Evolutionary conservation across 2,797 vertebrate genomes (phyloP).

Genomic region (Synanceia verrucosa): DNA sequence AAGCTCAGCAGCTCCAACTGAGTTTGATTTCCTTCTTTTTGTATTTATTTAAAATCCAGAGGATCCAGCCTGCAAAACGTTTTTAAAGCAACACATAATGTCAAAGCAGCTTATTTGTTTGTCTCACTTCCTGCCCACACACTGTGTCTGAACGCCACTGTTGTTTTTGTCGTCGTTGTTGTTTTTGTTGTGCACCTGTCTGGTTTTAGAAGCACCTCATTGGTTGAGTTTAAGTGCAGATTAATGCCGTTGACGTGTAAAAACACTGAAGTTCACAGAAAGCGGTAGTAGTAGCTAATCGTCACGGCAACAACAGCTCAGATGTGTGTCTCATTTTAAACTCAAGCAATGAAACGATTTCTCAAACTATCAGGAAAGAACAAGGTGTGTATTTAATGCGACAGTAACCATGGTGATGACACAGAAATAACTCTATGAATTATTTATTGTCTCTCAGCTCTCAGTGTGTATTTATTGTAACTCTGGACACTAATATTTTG

Average conservation of each 20-base stretch:
- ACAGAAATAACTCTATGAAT: slow-evolving; percentile 39
- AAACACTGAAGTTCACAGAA: background rate
- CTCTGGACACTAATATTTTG: slow-evolving; percentile 86
- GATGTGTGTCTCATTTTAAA: background rate
- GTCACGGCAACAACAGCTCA: too few species aligned
- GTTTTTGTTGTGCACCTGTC: too few species aligned
- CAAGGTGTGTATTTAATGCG: background rate
- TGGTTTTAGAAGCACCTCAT: background rate
- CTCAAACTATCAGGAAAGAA: background rate
- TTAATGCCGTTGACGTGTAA: too few species aligned
- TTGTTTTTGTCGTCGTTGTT: background rate
- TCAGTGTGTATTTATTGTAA: slow-evolving; percentile 90
- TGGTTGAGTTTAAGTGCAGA: too few species aligned
- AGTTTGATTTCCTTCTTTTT: background rate
- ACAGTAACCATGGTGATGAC: background rate
- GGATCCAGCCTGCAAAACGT: background rate
- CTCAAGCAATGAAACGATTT: background rate
- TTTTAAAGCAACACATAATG: background rate
- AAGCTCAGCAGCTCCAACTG: slow-evolving; percentile 48
- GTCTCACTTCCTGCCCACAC: background rate
- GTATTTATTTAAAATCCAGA: background rate
- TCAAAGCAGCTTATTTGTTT: background rate
- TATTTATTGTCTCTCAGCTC: slow-evolving; percentile 86
- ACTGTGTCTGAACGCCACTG: background rate
- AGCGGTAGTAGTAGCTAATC: too few species aligned